Evolutionary conservation across 23 tunicate species (phyloP), one percentile per base, ranked within the genome.

Genomic region (Oikopleura vanhoeffeni): DNA sequence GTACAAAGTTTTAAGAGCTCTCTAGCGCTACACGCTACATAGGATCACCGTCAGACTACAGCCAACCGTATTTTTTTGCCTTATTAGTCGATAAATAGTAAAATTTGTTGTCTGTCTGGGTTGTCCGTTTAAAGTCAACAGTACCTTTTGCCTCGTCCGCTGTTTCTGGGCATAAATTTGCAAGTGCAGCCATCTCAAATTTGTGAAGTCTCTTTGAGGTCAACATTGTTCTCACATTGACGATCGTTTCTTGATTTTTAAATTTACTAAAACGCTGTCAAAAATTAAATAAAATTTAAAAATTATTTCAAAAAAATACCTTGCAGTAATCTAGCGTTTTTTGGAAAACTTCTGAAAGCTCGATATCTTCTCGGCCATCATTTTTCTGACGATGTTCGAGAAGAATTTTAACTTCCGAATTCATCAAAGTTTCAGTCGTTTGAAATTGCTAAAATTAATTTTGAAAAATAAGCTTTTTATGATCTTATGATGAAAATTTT

Each of bases 361-460:
- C 98, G 41, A 88, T 91, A 57, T 94, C 98, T 39, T 94, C 98
- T 57, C 91, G 96, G 85, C 89, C 98, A 84, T 94, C 91, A 76
- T 94, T 94, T 39, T 94, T 64, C 85, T 90, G 89, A 40, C 98
- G 79, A 67, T 94, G 96, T 75, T 94, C 98, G 39, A 94, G 87
- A 41, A 94, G 77, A 94, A 94, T 90, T 39, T 94, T 91, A 18
- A 94, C 98, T 86, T 94, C 98, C 39, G 98, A 90, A 83, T 94
- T 94, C 1, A 94, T 86, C 40, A 94, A 49, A 71, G 98, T 94
- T 77, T 90, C 96, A 13, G 98, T 94, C 76, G 89, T 88, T 86
- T 90, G 90, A 88, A 94, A 94, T 41, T 94, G 92, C 39, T 86
- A 32, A n/a, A n/a, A n/a, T n/a, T n/a, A n/a, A n/a, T n/a, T n/a